Base-by-base conservation (phyloP, 2,797 vertebrate genomes). In the Pipistrellus pygmaeus region DNA sequence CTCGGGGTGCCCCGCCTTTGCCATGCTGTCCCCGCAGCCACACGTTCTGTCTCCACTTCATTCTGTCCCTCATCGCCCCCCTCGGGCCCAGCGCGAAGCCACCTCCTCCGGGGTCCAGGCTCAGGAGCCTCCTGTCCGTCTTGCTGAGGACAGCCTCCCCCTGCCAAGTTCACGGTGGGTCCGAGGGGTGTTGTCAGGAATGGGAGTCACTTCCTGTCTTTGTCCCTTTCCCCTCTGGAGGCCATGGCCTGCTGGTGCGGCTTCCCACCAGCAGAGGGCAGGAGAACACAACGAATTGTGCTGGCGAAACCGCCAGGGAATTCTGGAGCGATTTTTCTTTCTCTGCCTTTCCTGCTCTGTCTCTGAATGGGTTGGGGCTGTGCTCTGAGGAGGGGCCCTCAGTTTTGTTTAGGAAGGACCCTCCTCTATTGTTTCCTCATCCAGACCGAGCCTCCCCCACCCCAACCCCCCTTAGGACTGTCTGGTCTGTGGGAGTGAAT, bases 191-290 rank as follows among this genome's bases (percentile, higher is more conserved):
- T 13, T 30, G 60, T 30, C 12, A 5, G 23, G 57, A 27, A 27
- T 0, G 11, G 57, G 57, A 60, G 57, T 77, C 48, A 9, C 46
- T 9, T 12, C 20, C 57, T 2, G 38, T 2, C 18, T 51, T 38
- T 41, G 3, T 51, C 44, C 69, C 75, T 3, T 3, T 8, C 48
- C 53, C 91, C 46, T 1, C 69, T 38, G 15, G 12, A 85, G 60
- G 75, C 3, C 8, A 44, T n/a, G 78, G 77, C 57, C 68, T 0
- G 2, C 32, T 8, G 1, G 6, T 35, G 38, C 80, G 8, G 38
- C 21, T 68, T 30, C 10, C 76, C 1, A 51, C 97, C 98, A 92
- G 87, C n/a, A 98, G 98, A 97, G 98, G 98, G 97, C 95, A 94
- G 66, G 85, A 77, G 93, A 62, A 41, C 3, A 71, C 71, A 75